Base-by-base conservation (phyloP, 2,888 invertebrate species). In the Dilophus febrilis region DNA sequence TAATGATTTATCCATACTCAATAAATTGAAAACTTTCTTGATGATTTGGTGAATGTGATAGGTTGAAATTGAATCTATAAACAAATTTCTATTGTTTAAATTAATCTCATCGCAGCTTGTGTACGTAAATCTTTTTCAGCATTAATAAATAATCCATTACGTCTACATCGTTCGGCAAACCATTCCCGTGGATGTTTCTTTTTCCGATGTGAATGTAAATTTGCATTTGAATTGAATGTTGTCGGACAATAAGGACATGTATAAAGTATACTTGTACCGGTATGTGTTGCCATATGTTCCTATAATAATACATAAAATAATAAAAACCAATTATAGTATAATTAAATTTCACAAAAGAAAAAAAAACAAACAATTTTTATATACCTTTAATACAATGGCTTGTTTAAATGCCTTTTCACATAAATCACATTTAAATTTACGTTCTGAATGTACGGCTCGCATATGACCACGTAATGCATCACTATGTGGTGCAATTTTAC, bases 251-350 rank as follows among this genome's bases (percentile, higher is more conserved):
- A 56, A 0, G 57, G 57, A 35, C 62, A 63, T 39, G 53, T 58
- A 45, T 63, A 63, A 3, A 63, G 46, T 6, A 22, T 22, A 38
- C 56, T 56, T 42, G 60, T 59, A 11, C 59, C 58, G 1, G 62
- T 61, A 29, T 63, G 62, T 12, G 53, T 55, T 13, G 62, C 55
- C 55, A 61, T 59, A 44, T 63, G 62, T 44, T 63, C 61, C 53
- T 59, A 22, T 6, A 22, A 6, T 6, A 22, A 13, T n/a, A n/a
- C n/a, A n/a, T n/a, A 3, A 35, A 3, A 30, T 7, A 18, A 11
- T 38, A 27, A 31, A 31, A 27, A 39, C 7, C n/a, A n/a, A n/a
- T n/a, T n/a, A n/a, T n/a, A n/a, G n/a, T n/a, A n/a, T n/a, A n/a
- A n/a, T n/a, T n/a, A n/a, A n/a, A n/a, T n/a, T n/a, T n/a, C n/a